phyloP scores from a whole-genome alignment of 2,797 vertebrate genomes.

The Oryzias dopingdopingensis region DNA sequence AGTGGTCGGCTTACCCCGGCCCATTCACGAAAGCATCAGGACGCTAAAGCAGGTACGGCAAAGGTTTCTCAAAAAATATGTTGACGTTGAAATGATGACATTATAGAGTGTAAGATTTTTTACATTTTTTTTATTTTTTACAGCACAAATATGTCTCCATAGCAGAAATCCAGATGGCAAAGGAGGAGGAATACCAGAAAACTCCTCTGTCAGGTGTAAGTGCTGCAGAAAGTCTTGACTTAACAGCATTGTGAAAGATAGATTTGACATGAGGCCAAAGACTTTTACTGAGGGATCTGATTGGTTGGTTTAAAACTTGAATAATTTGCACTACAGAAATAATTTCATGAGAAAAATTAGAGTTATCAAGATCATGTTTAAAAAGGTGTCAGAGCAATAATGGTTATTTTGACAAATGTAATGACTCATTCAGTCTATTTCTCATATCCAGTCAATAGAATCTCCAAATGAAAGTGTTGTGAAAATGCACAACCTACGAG shows the following conservation, averaged over 20 bases:
- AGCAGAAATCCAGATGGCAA: slow-evolving; percentile 90
- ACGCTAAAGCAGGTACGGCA: slow-evolving; percentile 90
- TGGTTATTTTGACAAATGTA: too few species aligned
- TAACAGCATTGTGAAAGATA: background rate
- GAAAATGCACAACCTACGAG: too few species aligned
- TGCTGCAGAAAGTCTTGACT: slow-evolving; percentile 5
- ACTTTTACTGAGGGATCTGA: too few species aligned
- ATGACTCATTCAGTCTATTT: too few species aligned
- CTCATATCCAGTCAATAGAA: too few species aligned
- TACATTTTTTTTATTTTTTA: slow-evolving; percentile 2
- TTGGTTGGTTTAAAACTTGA: too few species aligned
- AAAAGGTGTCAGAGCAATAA: too few species aligned
- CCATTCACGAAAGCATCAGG: slow-evolving; percentile 97
- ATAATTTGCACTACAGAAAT: too few species aligned
- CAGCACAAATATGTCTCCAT: slow-evolving; percentile 97
- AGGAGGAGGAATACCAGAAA: slow-evolving; percentile 94
- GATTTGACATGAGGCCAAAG: too few species aligned
- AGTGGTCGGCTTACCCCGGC: slow-evolving; percentile 92
- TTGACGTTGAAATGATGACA: background rate
- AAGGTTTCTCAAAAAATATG: background rate
- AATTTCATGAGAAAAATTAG: too few species aligned
- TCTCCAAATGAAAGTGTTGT: too few species aligned
- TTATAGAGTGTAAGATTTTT: background rate
- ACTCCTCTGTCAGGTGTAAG: slow-evolving; percentile 93
- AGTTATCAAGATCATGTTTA: too few species aligned